phyloP scores from a whole-genome alignment of 2,888 invertebrate species.

The Drosophila borborema region DNA sequence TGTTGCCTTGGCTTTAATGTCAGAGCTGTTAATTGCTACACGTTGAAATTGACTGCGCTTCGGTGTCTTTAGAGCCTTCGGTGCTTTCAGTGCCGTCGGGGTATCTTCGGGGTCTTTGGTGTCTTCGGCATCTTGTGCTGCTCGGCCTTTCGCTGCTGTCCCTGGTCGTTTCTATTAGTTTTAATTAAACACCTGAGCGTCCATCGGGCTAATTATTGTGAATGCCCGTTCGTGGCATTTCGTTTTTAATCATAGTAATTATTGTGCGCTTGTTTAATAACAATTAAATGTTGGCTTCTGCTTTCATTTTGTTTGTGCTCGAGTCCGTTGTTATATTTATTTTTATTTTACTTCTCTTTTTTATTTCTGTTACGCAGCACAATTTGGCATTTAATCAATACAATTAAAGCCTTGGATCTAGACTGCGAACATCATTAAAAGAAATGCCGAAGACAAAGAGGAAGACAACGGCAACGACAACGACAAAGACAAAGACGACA shows the following conservation, averaged over 20 bases:
- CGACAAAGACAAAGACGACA: slow-evolving; percentile 28
- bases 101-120: neutral
- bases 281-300: slow-evolving; percentile 64
- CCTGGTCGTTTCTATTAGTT: slow-evolving; percentile 69
- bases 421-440: slow-evolving; percentile 67
- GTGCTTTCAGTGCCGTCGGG: neutral
- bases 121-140: slow-evolving; percentile 5
- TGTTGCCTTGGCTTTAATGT: slow-evolving; percentile 51
- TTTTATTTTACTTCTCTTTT: neutral
- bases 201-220: slow-evolving; percentile 68
- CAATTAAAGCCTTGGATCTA: slow-evolving; percentile 72
- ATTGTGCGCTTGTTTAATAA: slow-evolving; percentile 77
- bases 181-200: slow-evolving; percentile 77
- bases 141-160: slow-evolving; percentile 10
- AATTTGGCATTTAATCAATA: slow-evolving; percentile 76
- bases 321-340: neutral
- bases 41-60: slow-evolving; percentile 60
- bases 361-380: slow-evolving; percentile 34
- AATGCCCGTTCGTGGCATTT: slow-evolving; percentile 57
- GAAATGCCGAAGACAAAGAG: slow-evolving; percentile 43
- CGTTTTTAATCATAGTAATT: slow-evolving; percentile 71
- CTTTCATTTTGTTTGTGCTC: slow-evolving; percentile 30
- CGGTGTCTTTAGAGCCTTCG: slow-evolving; percentile 1
- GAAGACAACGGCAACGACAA: slow-evolving; percentile 29
- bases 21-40: slow-evolving; percentile 70